These are phyloP conservation scores for Strigamia maritima DNA, from an alignment of 2,888 invertebrate species.

Conservation along the genomic window DNA sequence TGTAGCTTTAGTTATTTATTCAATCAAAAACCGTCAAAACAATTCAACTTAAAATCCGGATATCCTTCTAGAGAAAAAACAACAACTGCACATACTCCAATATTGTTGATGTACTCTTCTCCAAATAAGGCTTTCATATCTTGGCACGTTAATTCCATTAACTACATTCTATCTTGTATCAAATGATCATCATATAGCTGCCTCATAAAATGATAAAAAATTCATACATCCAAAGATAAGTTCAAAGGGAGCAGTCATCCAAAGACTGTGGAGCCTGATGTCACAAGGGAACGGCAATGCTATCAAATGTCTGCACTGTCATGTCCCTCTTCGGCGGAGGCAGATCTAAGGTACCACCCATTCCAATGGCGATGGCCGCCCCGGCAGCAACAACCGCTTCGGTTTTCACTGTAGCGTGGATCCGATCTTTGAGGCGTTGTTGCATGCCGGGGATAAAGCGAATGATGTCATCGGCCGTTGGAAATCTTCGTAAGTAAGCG, in stretches of 20 bases:
- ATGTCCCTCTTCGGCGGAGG: constrained; percentile 36
- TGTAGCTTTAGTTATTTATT: too few relatives aligned
- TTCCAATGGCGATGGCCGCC: background rate
- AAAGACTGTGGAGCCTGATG: background rate
- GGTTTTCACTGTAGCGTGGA: background rate
- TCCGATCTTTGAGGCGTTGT: background rate
- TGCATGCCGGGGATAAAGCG: constrained; percentile 38
- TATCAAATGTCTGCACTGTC: constrained; percentile 39
- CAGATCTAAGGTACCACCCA: background rate
- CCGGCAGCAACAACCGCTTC: background rate
- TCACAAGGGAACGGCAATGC: constrained; percentile 38
- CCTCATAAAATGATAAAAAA: background rate
- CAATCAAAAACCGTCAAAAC: too few relatives aligned
- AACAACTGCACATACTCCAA: too few relatives aligned
- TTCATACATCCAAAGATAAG: background rate
- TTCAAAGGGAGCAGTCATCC: background rate
- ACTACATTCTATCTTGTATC: background rate
- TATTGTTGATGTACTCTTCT: too few relatives aligned
- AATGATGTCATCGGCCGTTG: constrained; percentile 37
- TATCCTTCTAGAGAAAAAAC: too few relatives aligned
- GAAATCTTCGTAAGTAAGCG: constrained; percentile 36
- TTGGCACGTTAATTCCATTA: background rate
- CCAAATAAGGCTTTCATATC: too few relatives aligned
- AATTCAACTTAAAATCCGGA: too few relatives aligned
- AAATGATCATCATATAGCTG: background rate